phyloP scores from a whole-genome alignment of 2,113 vertebrate genomes.

The Xiphophorus hellerii region DNA sequence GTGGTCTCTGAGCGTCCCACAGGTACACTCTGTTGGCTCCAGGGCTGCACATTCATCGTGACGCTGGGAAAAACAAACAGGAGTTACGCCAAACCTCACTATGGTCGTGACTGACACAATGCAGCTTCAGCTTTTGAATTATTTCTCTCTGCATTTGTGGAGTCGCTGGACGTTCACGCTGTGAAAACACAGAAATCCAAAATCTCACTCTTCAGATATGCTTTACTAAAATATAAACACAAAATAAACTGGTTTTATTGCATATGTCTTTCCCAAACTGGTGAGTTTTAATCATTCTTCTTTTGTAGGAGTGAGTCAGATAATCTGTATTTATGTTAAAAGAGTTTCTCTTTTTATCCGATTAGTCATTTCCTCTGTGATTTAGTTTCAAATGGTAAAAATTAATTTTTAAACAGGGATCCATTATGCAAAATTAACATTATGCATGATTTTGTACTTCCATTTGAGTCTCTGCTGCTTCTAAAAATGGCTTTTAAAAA shows the following conservation, averaged over 20 bases:
- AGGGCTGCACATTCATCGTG: constrained; percentile 86
- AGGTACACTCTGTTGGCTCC: constrained; percentile 82
- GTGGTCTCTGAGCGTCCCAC: constrained; percentile 88
- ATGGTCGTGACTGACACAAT: constrained; percentile 10
- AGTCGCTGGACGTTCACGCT: not conserved
- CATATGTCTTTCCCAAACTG: too few species aligned
- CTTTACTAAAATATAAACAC: too few species aligned
- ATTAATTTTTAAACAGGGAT: too few species aligned
- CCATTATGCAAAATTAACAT: too few species aligned
- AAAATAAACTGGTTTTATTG: too few species aligned
- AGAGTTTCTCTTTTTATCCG: not conserved
- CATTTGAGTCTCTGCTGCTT: too few species aligned
- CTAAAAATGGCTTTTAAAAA: too few species aligned
- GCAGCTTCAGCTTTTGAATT: not conserved
- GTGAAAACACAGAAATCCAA: too few species aligned
- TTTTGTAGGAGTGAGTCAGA: not conserved
- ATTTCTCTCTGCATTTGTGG: not conserved
- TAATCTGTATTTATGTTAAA: too few species aligned
- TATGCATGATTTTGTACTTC: too few species aligned
- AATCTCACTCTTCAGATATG: too few species aligned
- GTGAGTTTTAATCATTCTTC: not conserved
- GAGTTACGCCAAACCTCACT: constrained; percentile 4
- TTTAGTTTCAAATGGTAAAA: not conserved
- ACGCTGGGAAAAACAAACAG: constrained; percentile 74
- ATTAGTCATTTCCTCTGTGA: not conserved